Base-by-base conservation (phyloP, 2,888 invertebrate species). In the Andrena bucephala region DNA sequence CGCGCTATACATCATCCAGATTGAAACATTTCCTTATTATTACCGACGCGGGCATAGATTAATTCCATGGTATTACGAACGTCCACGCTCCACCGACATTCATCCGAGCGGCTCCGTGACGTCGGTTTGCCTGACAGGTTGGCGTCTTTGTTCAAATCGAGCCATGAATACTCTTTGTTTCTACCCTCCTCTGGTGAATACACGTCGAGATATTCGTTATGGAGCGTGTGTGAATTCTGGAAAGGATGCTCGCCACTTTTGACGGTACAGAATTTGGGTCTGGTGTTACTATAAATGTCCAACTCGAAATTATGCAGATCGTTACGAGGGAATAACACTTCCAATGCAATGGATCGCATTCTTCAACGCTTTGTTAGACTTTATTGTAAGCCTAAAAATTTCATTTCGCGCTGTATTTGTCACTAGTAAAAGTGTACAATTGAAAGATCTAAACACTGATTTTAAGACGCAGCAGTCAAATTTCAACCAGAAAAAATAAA, bases 11-110 rank as follows among this genome's bases (percentile, higher is more conserved):
- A 93, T 93, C 93, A 93, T 89, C 90, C 89, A 90, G 92, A 94
- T 94, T 93, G 93, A 94, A 93, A 94, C 93, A 93, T 94, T 94
- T 94, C 93, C 93, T 93, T 92, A 93, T 93, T 94, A 93, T 93
- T 93, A 94, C 91, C 92, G 89, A 92, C 92, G 92, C 92, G 92
- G 92, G 92, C 92, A 92, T 93, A 92, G 93, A 94, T 94, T 94
- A 93, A 94, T 94, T 93, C 91, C 89, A 90, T 85, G 90, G 91
- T 89, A 92, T 93, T 91, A 91, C 91, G 88, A 89, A 79, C 76
- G 83, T 81, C 83, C 75, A 83, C 85, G 88, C 77, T 85, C 83
- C 76, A 75, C 75, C 77, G 74, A 84, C 81, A 77, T 83, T 83
- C 85, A 85, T 84, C 88, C 85, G 77, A 81, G 83, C 77, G 71